Conservation (phyloP, 1,140 invertebrate genomes). For the Drosophila sechellia region DNA sequence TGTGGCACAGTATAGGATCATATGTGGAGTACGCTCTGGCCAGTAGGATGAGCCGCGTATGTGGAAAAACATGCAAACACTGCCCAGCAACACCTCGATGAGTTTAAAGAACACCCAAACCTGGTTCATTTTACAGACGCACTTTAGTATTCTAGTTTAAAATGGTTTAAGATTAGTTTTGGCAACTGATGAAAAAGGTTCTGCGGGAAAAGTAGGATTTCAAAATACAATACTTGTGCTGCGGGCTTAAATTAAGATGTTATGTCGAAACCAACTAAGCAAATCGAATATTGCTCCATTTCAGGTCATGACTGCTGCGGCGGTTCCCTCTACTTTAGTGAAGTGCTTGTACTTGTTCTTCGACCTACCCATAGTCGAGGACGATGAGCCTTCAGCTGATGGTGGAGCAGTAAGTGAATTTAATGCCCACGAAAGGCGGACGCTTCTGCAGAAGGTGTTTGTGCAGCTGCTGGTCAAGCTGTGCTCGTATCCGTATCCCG, state of each 20-base stretch:
- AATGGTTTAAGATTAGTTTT: not conserved
- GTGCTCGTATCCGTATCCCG: constrained; percentile 95
- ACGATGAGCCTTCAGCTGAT: constrained; percentile 86
- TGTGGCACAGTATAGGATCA: constrained; percentile 34
- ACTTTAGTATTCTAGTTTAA: no score
- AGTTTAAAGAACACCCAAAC: constrained; percentile 52
- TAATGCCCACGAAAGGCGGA: constrained; percentile 94
- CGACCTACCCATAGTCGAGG: constrained; percentile 95
- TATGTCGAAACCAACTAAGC: no score
- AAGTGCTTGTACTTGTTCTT: constrained; percentile 99
- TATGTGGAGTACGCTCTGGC: constrained; percentile 13
- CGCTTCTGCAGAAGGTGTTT: constrained; percentile 98
- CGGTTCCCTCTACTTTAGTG: constrained; percentile 98
- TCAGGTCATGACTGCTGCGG: constrained; percentile 96
- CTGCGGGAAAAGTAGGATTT: not conserved
- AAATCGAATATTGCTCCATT: not conserved
- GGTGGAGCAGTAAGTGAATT: constrained; percentile 90
- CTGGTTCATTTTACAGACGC: constrained; percentile 28
- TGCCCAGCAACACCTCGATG: constrained; percentile 25
- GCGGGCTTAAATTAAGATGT: no score
- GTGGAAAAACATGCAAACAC: constrained; percentile 33
- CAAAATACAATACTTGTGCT: no score
- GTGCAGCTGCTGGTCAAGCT: constrained; percentile 97
- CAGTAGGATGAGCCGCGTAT: constrained; percentile 1
- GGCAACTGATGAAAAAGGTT: not conserved